These are phyloP conservation scores for Saxicola maurus DNA, from an alignment of 2,797 vertebrate species.

Conservation along the genomic window DNA sequence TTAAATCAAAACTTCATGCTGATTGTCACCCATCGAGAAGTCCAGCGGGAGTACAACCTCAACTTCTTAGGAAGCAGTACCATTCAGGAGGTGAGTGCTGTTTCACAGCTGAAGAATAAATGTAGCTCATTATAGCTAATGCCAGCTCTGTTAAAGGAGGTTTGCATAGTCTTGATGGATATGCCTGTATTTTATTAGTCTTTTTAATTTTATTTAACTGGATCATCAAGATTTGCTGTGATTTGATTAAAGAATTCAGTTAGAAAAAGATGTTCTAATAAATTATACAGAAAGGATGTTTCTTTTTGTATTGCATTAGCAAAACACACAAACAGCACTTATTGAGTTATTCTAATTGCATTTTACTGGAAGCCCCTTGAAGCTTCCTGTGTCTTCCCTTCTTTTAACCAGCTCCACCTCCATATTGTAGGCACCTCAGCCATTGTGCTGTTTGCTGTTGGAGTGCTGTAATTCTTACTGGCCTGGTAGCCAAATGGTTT, in stretches of 20 bases:
- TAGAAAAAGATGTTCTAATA: constrained; percentile 4
- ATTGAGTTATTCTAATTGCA: background rate
- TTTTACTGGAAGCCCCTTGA: background rate
- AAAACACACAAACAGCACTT: background rate
- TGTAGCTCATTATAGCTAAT: constrained; percentile 75
- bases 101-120: constrained; percentile 73
- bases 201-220: constrained; percentile 62
- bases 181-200: constrained; percentile 63
- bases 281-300: background rate
- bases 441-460: background rate
- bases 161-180: constrained; percentile 56
- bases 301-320: constrained; percentile 7
- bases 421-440: background rate
- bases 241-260: constrained; percentile 43
- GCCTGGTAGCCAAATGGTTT: background rate
- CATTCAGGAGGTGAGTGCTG: constrained; percentile 92
- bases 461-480: background rate
- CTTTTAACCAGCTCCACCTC: background rate
- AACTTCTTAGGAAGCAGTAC: constrained; percentile 98
- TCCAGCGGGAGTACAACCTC: constrained; percentile 98
- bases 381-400: background rate
- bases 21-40: constrained; percentile 95
- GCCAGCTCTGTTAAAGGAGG: constrained; percentile 64
- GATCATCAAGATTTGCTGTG: constrained; percentile 51
- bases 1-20: constrained; percentile 98